phyloP scores from a whole-genome alignment of 2,113 vertebrate genomes.

The Athene cunicularia region DNA sequence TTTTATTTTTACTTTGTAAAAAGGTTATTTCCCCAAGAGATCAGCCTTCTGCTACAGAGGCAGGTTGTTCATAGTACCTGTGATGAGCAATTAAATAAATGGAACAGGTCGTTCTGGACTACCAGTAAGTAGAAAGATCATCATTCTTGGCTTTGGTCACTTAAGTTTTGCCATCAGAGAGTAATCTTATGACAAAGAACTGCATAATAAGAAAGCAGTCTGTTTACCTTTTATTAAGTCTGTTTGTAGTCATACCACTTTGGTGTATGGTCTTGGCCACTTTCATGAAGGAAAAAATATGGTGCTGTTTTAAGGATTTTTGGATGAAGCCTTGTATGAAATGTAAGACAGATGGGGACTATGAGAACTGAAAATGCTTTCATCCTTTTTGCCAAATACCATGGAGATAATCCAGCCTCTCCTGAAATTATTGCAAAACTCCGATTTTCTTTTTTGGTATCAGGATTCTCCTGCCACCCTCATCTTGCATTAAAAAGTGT shows the following conservation, averaged over 20 bases:
- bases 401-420: not conserved
- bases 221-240: not conserved
- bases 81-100: not conserved
- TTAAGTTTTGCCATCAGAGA: not conserved
- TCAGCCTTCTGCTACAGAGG: not conserved
- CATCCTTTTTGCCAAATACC: not conserved
- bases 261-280: not conserved
- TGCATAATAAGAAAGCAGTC: not conserved
- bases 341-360: not conserved
- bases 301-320: not conserved
- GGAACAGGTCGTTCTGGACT: not conserved
- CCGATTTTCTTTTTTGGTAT: not conserved
- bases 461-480: not conserved
- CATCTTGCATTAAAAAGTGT: not conserved
- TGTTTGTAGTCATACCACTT: not conserved
- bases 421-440: not conserved
- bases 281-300: not conserved
- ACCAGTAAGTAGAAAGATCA: not conserved
- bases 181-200: not conserved
- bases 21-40: not conserved
- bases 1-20: not conserved
- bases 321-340: not conserved
- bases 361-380: not conserved
- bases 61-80: not conserved
- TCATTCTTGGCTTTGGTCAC: not conserved